phyloP scores from a whole-genome alignment of 1,140 invertebrate species.

The Aphidius ervi region DNA sequence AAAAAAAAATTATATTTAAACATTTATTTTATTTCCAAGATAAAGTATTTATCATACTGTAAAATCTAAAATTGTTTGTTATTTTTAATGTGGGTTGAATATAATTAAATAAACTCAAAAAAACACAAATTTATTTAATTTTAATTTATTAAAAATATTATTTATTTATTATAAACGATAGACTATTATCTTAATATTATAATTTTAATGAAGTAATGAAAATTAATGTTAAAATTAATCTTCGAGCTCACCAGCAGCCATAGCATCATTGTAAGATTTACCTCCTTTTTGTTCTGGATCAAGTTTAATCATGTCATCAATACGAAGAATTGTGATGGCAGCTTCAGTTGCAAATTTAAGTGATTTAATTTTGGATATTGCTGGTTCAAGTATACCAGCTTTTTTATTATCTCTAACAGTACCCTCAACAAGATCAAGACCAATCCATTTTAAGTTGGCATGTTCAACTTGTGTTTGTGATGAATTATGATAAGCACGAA shows the following conservation, averaged over 20 bases:
- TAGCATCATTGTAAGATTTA: constrained; percentile 72
- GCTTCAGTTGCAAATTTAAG: constrained; percentile 99
- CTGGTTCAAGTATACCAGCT: constrained; percentile 94
- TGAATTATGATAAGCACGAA: constrained; percentile 96
- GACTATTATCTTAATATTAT: too few species aligned
- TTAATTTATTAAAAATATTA: too few species aligned
- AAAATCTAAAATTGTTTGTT: too few species aligned
- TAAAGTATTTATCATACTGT: too few species aligned
- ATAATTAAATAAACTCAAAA: too few species aligned
- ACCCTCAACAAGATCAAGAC: constrained; percentile 89
- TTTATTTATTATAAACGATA: too few species aligned
- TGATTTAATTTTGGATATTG: constrained; percentile 97
- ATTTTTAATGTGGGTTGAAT: too few species aligned
- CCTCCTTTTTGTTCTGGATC: constrained; percentile 72
- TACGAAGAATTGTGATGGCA: constrained; percentile 98
- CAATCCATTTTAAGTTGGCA: constrained; percentile 90
- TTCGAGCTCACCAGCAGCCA: constrained; percentile 69
- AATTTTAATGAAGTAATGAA: too few species aligned
- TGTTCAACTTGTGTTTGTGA: constrained; percentile 93
- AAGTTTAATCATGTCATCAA: constrained; percentile 98
- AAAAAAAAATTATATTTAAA: too few species aligned
- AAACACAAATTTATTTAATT: too few species aligned
- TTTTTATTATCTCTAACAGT: constrained; percentile 88
- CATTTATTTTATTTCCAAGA: too few species aligned
- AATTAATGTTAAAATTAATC: constrained; percentile 28